phyloP scores from a whole-genome alignment of 1,140 invertebrate species.

The Drosophila insularis region DNA sequence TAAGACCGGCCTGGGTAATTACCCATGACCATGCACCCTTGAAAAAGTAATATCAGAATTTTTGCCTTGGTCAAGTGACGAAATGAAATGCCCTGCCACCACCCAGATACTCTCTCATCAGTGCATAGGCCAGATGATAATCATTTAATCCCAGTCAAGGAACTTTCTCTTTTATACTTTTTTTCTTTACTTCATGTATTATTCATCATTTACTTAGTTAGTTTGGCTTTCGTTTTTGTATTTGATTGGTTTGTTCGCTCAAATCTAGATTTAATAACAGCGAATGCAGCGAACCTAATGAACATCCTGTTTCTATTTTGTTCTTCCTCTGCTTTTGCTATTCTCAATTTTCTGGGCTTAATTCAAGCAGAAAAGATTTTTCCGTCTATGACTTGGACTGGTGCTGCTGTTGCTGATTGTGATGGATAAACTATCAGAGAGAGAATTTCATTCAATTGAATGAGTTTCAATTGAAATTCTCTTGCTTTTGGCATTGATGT shows the following conservation, averaged over 20 bases:
- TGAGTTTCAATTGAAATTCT: slow-evolving; percentile 73
- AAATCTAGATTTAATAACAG: slow-evolving; percentile 74
- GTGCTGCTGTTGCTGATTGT: slow-evolving; percentile 60
- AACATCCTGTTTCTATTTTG: slow-evolving; percentile 65
- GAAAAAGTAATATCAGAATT: neutral
- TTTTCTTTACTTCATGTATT: slow-evolving; percentile 60
- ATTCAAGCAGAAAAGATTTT: slow-evolving; percentile 76
- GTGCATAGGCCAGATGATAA: slow-evolving; percentile 41
- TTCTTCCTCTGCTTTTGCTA: neutral
- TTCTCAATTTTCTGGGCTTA: slow-evolving; percentile 43
- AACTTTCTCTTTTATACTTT: slow-evolving; percentile 31
- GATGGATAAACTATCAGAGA: slow-evolving; percentile 73
- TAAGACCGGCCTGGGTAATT: slow-evolving; percentile 36
- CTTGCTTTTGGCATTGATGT: slow-evolving; percentile 64
- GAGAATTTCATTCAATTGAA: slow-evolving; percentile 55
- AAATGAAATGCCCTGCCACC: slow-evolving; percentile 27
- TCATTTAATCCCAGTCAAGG: slow-evolving; percentile 69
- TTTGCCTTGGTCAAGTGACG: slow-evolving; percentile 1
- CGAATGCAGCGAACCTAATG: slow-evolving; percentile 75
- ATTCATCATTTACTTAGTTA: slow-evolving; percentile 59
- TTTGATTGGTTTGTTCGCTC: slow-evolving; percentile 14
- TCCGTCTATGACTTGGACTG: too few relatives aligned
- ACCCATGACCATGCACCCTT: neutral
- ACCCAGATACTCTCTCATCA: neutral
- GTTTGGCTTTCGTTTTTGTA: slow-evolving; percentile 44